These are phyloP conservation scores for Chloroclystis v-ata DNA, from an alignment of 2,888 invertebrate genomes.

Conservation along the genomic window DNA sequence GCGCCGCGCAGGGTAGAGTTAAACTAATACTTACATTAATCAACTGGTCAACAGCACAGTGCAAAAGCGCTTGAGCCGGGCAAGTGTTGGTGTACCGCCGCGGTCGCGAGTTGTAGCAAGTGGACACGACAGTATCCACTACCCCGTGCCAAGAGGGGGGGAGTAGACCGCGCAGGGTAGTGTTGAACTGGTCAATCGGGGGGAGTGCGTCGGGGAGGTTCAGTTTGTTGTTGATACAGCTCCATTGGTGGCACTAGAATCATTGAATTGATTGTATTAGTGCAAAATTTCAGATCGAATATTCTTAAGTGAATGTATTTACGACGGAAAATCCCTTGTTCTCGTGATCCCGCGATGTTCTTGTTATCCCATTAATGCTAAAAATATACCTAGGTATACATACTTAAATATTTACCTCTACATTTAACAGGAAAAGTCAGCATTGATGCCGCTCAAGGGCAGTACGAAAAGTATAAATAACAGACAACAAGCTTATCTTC, in stretches of 20 bases:
- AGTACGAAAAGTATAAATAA: too few species aligned
- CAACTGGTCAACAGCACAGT: slow-evolving; percentile 61
- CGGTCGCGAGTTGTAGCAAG: slow-evolving; percentile 45
- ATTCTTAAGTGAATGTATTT: too few species aligned
- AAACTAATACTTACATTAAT: slow-evolving; percentile 50
- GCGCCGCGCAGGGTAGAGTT: too few species aligned
- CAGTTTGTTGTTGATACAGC: slow-evolving; percentile 50
- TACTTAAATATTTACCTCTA: too few species aligned
- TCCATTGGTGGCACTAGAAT: slow-evolving; percentile 60
- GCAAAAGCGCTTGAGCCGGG: slow-evolving; percentile 59
- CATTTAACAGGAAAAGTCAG: too few species aligned
- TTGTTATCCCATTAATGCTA: too few species aligned
- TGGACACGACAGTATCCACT: slow-evolving; percentile 37
- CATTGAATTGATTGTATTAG: too few species aligned
- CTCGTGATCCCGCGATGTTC: too few species aligned
- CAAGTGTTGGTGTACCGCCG: slow-evolving; percentile 54
- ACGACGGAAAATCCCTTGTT: too few species aligned
- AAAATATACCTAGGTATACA: too few species aligned
- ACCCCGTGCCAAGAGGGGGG: slow-evolving; percentile 49
- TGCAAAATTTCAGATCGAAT: too few species aligned
- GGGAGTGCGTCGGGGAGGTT: slow-evolving; percentile 47
- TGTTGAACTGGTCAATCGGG: slow-evolving; percentile 32
- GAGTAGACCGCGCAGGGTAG: slow-evolving; percentile 36
- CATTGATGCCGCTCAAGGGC: too few species aligned
- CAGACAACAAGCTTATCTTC: not conserved